Conservation (phyloP, 2,113 vertebrate genomes). For the Lycaon pictus region DNA sequence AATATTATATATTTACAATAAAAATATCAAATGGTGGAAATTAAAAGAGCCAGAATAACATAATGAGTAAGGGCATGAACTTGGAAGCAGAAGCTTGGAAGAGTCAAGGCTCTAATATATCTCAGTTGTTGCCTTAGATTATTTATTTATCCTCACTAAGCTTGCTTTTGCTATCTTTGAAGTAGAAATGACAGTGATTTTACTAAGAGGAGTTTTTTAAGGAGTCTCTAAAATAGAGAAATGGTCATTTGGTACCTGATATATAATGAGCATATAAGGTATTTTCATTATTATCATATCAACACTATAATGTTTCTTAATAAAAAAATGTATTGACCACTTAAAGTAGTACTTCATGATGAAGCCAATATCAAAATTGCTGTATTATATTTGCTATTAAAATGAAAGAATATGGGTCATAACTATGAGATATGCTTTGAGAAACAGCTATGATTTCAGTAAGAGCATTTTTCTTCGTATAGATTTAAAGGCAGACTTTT, state of each 20-base stretch:
- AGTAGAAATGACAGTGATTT: not conserved
- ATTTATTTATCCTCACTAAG: not conserved
- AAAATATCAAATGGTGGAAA: not conserved
- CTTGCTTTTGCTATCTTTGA: not conserved
- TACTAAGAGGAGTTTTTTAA: not conserved
- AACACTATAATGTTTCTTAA: constrained; percentile 49
- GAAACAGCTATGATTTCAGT: constrained; percentile 87
- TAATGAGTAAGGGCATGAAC: not conserved
- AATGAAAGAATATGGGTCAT: constrained; percentile 84
- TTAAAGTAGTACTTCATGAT: constrained; percentile 33
- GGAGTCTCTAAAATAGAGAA: not conserved
- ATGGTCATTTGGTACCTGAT: not conserved
- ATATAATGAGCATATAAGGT: not conserved
- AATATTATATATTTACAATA: not conserved
- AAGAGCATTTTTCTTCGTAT: constrained; percentile 89
- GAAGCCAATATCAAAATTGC: constrained; percentile 32
- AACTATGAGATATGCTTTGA: constrained; percentile 90
- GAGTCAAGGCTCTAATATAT: not conserved
- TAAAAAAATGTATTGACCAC: constrained; percentile 55
- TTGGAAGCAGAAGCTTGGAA: not conserved
- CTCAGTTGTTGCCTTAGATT: not conserved
- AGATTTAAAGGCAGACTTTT: constrained; percentile 88
- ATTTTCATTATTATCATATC: not conserved
- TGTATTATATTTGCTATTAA: constrained; percentile 50
- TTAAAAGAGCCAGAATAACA: not conserved